Evolutionary conservation across 2,113 vertebrate genomes (phyloP), one percentile per base, ranked within the genome.

Genomic region (Columba janthina): DNA sequence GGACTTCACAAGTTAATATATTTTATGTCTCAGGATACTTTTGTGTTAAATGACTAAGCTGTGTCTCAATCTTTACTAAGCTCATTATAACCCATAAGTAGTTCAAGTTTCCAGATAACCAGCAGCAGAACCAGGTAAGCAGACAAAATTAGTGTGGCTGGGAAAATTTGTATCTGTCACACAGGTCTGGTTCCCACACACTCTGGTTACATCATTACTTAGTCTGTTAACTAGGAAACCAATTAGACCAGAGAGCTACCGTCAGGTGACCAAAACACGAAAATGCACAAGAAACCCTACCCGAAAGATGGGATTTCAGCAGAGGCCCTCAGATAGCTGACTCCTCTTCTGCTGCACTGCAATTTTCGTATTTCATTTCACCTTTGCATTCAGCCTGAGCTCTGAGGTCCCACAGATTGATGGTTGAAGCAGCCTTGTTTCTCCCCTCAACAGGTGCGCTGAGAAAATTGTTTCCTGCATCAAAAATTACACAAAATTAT

Each of bases 201-300:
- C 99, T 99, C 99, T 99, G 97, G 99, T 99, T 99, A 99, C 99
- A 99, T 99, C 99, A 99, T 99, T 99, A 99, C 98, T 98, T 98
- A 98, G 98, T 98, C 98, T 98, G 96, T 96, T 98, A 98, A 98
- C 95, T 76, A 96, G 95, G 97, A 98, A 98, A 97, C 99, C 99
- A 99, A 99, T 99, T 95, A 97, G 95, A 94, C 85, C 93, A 88
- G 84, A 58, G 95, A 97, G 94, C 95, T 81, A 53, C 85, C 21
- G 97, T 99, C 99, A 99, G 98, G 98, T 99, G 99, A 99, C 98
- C 97, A 97, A 98, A 99, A 98, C 98, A 99, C 97, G 97, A 98
- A 98, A 98, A 98, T 98, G 98, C 97, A 96, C 91, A 94, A 98
- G 99, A 99, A 99, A 99, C 98, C 96, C 97, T 98, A 99, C 98